These are phyloP conservation scores for Drosophila nigromelanica DNA, from an alignment of 1,140 invertebrate genomes.

Conservation along the genomic window DNA sequence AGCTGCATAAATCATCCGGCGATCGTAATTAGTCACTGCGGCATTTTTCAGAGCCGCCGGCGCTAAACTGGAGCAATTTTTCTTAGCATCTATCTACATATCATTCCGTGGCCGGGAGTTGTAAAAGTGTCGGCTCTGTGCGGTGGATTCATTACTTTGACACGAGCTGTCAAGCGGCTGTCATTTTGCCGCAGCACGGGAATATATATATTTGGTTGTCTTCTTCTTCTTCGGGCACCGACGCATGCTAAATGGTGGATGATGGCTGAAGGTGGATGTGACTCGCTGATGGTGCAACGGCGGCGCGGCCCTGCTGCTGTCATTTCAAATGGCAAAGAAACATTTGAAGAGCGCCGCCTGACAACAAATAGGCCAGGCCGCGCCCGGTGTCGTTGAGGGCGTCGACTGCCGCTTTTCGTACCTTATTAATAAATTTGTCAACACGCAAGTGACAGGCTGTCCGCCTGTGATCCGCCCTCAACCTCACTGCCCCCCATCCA, in stretches of 20 bases:
- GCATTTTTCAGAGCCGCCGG: slow-evolving; percentile 57
- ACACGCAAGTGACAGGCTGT: slow-evolving; percentile 82
- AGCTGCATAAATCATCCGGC: slow-evolving; percentile 78
- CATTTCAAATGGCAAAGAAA: slow-evolving; percentile 65
- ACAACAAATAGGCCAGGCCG: slow-evolving; percentile 72
- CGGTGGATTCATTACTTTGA: slow-evolving; percentile 83
- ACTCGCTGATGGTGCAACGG: slow-evolving; percentile 51
- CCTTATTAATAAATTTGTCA: slow-evolving; percentile 84
- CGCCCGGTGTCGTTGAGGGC: slow-evolving; percentile 68
- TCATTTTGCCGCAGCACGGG: slow-evolving; percentile 74
- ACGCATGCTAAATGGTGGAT: slow-evolving; percentile 62
- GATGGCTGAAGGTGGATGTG: slow-evolving; percentile 47
- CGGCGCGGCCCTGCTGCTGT: slow-evolving; percentile 46
- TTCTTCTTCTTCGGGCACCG: slow-evolving; percentile 22
- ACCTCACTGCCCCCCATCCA: not conserved
- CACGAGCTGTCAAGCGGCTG: slow-evolving; percentile 83
- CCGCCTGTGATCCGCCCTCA: slow-evolving; percentile 64
- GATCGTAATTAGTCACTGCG: slow-evolving; percentile 79
- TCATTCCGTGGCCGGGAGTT: slow-evolving; percentile 42
- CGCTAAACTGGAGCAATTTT: slow-evolving; percentile 78
- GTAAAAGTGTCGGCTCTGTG: slow-evolving; percentile 80
- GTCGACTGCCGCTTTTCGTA: slow-evolving; percentile 66
- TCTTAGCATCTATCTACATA: slow-evolving; percentile 49
- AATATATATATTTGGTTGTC: slow-evolving; percentile 74
- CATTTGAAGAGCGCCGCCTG: slow-evolving; percentile 78